Base-by-base conservation (phyloP, 2,113 vertebrate genomes). In the Zapus hudsonius region DNA sequence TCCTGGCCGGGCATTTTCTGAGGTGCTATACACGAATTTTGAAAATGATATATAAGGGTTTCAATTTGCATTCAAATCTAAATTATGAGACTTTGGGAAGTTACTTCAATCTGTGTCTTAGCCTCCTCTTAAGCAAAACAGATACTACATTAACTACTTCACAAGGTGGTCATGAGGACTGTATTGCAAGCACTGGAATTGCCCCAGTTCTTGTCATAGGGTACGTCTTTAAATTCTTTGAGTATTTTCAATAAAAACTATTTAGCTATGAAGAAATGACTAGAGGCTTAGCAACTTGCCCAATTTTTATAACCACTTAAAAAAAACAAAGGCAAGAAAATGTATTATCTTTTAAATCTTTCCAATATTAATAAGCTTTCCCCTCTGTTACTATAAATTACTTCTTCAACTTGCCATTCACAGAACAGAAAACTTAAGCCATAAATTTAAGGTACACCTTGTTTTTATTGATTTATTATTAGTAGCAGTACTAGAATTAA, bases 401-500 rank as follows among this genome's bases (percentile, higher is more conserved):
- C n/a, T 85, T 73, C 70, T 20, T 80, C 72, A 92, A 66, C 19
- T 59, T 66, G n/a, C 66, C 20, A 64, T 61, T 80, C 27, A 73
- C 9, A 89, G 27, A 93, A 87, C 4, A 90, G 47, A 90, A 89
- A 76, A 72, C 12, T 70, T 79, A 61, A 29, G 69, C 80, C 66
- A 81, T 7, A 57, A 61, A 73, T 5, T 11, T 70, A 70, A 70
- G 67, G 33, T 31, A 8, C 38, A 61, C 22, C 59, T 52, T 52
- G 20, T 13, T 78, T 2, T 5, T n/a, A 19, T n/a, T n/a, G 9
- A 25, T 19, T 67, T 36, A n/a, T 42, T 67, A n/a, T n/a, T n/a
- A n/a, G n/a, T n/a, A n/a, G n/a, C n/a, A n/a, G n/a, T n/a, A n/a
- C n/a, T n/a, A n/a, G n/a, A n/a, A 52, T 52, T 7, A 52, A 52